A percentile compares a stretch with the other conserved stretches of the same genome.
phyloP scores from a whole-genome alignment of 1,140 invertebrate species.

The Heliothis subflexa region DNA sequence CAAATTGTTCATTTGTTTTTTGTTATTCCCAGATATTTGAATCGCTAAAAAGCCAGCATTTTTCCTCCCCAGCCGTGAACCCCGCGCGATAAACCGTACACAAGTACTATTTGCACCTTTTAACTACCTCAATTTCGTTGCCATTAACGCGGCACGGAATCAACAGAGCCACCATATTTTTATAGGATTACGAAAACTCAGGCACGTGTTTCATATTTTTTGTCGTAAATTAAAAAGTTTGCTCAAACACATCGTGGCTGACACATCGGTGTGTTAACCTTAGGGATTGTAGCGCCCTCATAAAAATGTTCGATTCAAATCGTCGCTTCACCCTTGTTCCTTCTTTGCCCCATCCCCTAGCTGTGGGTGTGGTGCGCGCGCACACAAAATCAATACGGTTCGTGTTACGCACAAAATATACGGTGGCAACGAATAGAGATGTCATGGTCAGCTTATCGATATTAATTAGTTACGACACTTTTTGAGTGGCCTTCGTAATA shows the following conservation, averaged over 20 bases:
- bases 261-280: constrained; percentile 77
- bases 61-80: constrained; percentile 9
- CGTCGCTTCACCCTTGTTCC: constrained; percentile 73
- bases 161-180: constrained; percentile 35
- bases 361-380: constrained; percentile 74
- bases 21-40: neutral
- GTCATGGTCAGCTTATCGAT: constrained; percentile 74
- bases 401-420: constrained; percentile 78
- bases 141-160: constrained; percentile 27
- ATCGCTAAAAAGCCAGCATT: constrained; percentile 9
- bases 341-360: constrained; percentile 58
- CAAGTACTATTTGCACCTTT: constrained; percentile 38
- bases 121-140: constrained; percentile 42
- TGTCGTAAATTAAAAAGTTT: constrained; percentile 55
- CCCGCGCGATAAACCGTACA: constrained; percentile 25
- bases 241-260: constrained; percentile 54
- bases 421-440: constrained; percentile 66
- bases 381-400: constrained; percentile 82
- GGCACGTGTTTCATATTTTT: constrained; percentile 36
- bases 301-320: constrained; percentile 83
- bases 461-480: constrained; percentile 62
- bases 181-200: constrained; percentile 42
- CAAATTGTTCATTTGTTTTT: constrained; percentile 1
- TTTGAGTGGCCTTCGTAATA: constrained; percentile 10
- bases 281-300: constrained; percentile 74